These are phyloP conservation scores for Sussaba pulchella DNA, from an alignment of 2,888 invertebrate species.

Conservation along the genomic window DNA sequence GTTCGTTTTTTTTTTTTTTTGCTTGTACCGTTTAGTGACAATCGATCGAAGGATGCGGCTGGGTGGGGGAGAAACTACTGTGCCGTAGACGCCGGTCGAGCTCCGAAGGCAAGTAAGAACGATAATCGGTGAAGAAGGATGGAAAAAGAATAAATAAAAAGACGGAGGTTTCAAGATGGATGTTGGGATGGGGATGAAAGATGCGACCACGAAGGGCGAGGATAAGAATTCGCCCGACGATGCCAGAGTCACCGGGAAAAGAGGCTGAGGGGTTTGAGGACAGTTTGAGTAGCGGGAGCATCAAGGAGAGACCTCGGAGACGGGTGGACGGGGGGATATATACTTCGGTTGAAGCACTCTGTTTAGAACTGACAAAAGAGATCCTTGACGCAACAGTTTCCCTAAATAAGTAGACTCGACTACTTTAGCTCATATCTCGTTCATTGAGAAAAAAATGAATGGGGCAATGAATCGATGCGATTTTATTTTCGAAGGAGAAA, in stretches of 20 bases:
- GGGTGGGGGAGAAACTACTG: conserved; percentile 33
- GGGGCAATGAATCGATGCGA: too few relatives aligned
- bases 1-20: conserved; percentile 31
- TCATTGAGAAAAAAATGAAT: conserved; percentile 3
- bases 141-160: conserved; percentile 69
- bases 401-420: conserved; percentile 73
- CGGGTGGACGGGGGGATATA: conserved; percentile 61
- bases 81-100: not conserved
- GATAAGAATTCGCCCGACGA: conserved; percentile 44
- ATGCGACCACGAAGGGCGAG: conserved; percentile 47
- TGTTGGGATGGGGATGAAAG: conserved; percentile 37
- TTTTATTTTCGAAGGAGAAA: not conserved
- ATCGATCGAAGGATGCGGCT: conserved; percentile 74
- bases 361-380: conserved; percentile 77
- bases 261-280: conserved; percentile 49
- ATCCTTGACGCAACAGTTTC: conserved; percentile 75
- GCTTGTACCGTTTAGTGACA: conserved; percentile 64
- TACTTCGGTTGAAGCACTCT: conserved; percentile 76
- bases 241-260: conserved; percentile 34
- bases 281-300: conserved; percentile 60
- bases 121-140: conserved; percentile 61
- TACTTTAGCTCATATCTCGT: conserved; percentile 56
- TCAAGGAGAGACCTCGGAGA: conserved; percentile 45
- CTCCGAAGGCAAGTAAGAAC: conserved; percentile 28
- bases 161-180: conserved; percentile 68